Evolutionary conservation across 2,113 vertebrate genomes (phyloP).

Genomic region (Larimichthys polyactis): DNA sequence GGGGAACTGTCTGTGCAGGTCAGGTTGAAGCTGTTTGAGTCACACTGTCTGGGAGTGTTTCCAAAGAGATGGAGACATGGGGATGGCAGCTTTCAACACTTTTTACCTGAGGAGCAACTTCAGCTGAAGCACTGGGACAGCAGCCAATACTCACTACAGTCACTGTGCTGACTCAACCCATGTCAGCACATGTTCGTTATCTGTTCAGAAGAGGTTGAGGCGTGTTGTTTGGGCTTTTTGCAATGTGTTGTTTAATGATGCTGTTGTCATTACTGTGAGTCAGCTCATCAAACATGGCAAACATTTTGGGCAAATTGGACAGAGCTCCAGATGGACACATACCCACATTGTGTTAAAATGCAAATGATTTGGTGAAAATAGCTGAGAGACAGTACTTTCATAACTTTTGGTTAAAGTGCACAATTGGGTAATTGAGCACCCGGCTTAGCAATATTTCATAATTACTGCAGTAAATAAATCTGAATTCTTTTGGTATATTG

Average conservation of each 20-base stretch:
- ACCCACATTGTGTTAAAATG: not conserved
- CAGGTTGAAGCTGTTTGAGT: slow-evolving; percentile 25
- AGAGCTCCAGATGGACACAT: not conserved
- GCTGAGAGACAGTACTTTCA: not conserved
- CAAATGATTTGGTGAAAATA: not conserved
- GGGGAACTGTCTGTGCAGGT: slow-evolving; percentile 22
- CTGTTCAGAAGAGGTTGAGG: slow-evolving; percentile 5
- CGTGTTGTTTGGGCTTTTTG: not conserved
- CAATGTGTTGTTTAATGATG: slow-evolving; percentile 43
- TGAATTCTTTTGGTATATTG: not conserved
- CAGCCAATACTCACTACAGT: slow-evolving; percentile 47
- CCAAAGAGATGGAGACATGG: slow-evolving; percentile 33
- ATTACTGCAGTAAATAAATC: not conserved
- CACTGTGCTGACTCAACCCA: slow-evolving; percentile 57
- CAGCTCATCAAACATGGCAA: slow-evolving; percentile 22
- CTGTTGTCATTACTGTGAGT: slow-evolving; percentile 8
- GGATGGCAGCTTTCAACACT: slow-evolving; percentile 44
- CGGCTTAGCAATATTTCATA: not conserved
- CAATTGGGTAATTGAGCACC: not conserved
- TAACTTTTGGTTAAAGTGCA: slow-evolving; percentile 13
- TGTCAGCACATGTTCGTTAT: slow-evolving; percentile 40
- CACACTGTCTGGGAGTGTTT: slow-evolving; percentile 24
- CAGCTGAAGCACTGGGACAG: slow-evolving; percentile 50
- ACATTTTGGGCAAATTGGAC: not conserved
- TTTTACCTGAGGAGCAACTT: slow-evolving; percentile 54